Evolutionary conservation across 2,888 invertebrate genomes (phyloP), one percentile per base, ranked within the genome.

Genomic region (Dicyrtomina minuta): DNA sequence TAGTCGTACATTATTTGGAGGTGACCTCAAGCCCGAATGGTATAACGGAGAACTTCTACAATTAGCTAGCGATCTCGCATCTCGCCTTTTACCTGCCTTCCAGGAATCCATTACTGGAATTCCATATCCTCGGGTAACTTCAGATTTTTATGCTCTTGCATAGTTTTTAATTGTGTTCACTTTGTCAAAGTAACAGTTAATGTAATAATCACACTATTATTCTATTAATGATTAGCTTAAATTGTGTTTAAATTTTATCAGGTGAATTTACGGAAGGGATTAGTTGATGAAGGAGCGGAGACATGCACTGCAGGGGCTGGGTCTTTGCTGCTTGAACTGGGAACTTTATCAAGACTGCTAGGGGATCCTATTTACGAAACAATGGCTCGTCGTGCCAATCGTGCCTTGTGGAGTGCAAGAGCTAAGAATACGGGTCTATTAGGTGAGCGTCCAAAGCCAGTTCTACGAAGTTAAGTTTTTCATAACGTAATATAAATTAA

Each of bases 271-370:
- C 80, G 82, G 43, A 79, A 82, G 72, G 83, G 83, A 0, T 84
- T 87, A 2, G 85, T 85, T 1, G 77, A 79, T 2, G 81, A 84
- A 71, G 81, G 83, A 1, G 86, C 86, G 66, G 85, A 86, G 75
- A 88, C 87, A 0, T 88, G 87, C 78, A 86, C 87, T 12, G 85
- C 88, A 22, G 87, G 87, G 49, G 87, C 87, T 27, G 87, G 87
- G 0, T 85, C 86, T 10, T 81, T 88, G 51, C 80, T 87, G 12
- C 79, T 88, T 20, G 88, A 88, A 80, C 86, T 87, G 80, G 87
- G 87, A 49, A 80, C 86, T 39, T 81, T 88, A n/a, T 86, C 86
- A 67, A 82, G 84, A 15, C 81, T 88, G n/a, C 79, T 86, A 1
- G 83, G 82, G 24, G 87, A 87, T 79, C 85, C 86, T 24, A 84